These are phyloP conservation scores for Selenia dentaria DNA, from an alignment of 2,888 invertebrate species.

Conservation along the genomic window DNA sequence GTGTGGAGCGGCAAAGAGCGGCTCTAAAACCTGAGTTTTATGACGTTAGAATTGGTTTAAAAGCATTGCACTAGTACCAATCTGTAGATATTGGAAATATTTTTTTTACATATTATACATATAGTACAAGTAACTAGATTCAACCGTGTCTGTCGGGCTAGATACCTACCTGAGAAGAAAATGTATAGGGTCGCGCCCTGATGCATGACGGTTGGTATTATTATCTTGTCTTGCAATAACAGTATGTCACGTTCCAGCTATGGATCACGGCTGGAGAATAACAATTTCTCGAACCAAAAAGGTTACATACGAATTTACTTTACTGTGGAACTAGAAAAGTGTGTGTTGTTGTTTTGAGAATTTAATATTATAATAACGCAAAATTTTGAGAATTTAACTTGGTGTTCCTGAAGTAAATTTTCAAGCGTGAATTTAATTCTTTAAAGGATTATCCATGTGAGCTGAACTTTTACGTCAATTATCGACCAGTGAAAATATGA, in stretches of 20 bases:
- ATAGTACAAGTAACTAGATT: background rate
- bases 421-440: no score
- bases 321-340: no score
- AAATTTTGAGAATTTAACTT: no score
- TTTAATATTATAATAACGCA: no score
- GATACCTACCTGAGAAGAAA: slow-evolving; percentile 11
- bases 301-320: no score
- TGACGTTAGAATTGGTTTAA: background rate
- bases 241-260: slow-evolving; percentile 18
- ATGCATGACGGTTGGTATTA: slow-evolving; percentile 23
- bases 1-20: background rate
- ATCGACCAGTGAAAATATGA: no score
- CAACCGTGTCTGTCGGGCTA: slow-evolving; percentile 1
- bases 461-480: no score
- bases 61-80: background rate
- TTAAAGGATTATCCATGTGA: no score
- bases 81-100: no score
- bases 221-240: slow-evolving; percentile 22
- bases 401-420: no score
- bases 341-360: no score
- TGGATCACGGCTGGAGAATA: slow-evolving; percentile 15
- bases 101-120: background rate
- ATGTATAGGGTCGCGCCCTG: slow-evolving; percentile 21
- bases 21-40: slow-evolving; percentile 5
- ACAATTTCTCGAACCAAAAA: slow-evolving; percentile 8